phyloP scores from a whole-genome alignment of 2,888 invertebrate genomes.

The Ichneumoninae sp. region DNA sequence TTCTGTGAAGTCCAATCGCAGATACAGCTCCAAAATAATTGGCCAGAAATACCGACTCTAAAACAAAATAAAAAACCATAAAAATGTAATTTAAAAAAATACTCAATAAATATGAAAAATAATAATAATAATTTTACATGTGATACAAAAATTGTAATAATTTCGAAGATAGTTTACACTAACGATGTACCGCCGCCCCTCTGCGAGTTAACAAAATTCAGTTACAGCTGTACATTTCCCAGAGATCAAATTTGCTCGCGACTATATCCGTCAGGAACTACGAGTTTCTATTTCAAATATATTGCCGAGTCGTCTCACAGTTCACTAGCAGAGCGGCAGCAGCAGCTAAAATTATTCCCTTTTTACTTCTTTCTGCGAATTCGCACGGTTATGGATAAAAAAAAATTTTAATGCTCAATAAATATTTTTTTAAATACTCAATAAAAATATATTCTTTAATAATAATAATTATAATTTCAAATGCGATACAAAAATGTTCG shows the following conservation, averaged over 20 bases:
- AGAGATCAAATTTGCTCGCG: neutral
- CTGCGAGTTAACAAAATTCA: neutral
- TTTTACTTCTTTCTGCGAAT: constrained; percentile 13
- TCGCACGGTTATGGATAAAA: constrained; percentile 17
- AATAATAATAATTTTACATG: neutral
- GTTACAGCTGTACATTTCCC: neutral
- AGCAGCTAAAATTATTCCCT: neutral
- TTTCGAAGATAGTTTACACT: neutral
- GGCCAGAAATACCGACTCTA: neutral
- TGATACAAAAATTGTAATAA: neutral
- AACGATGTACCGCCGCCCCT: neutral
- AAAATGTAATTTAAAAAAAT: neutral
- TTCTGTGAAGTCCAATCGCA: neutral
- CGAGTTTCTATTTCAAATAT: constrained; percentile 1
- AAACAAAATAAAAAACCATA: neutral
- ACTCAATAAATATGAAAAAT: neutral
- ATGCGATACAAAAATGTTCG: no score
- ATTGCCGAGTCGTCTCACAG: neutral
- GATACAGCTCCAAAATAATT: neutral
- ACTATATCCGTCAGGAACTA: neutral
- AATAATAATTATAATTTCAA: no score
- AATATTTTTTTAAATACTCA: no score
- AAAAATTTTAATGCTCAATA: neutral
- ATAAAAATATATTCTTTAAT: no score
- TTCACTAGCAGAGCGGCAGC: neutral